Evolutionary conservation across 2,113 vertebrate genomes (phyloP), one percentile per base, ranked within the genome.

Genomic region (Fregata magnificens): DNA sequence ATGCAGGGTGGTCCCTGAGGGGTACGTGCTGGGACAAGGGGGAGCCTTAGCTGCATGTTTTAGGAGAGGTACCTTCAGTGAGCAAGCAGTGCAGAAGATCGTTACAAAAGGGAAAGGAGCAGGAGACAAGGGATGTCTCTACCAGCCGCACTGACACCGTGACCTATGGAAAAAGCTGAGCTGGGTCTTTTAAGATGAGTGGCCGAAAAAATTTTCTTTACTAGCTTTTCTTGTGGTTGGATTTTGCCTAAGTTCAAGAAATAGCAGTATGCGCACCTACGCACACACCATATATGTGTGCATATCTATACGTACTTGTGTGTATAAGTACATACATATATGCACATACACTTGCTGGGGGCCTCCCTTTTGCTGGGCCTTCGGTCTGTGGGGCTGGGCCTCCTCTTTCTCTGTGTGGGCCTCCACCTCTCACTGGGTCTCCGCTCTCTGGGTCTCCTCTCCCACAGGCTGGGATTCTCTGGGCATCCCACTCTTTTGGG

Each of bases 191-290:
- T 61, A 62, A 62, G 69, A 26, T 47, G 47, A 62, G 25, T 36
- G 25, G 26, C 28, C 0, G 1, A 56, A 50, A 67, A 55, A 10
- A 13, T 2, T 21, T 67, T 44, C 44, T 80, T 74, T 55, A 5
- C 28, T 45, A 45, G 17, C 19, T 70, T 66, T 73, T 40, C 29
- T 66, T 40, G 25, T 53, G 31, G 38, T 25, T 74, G 16, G 29
- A 29, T 81, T 86, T 80, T 80, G 36, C 29, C 9, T 10, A 5
- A 21, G 34, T 59, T 73, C 10, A 14, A 16, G 73, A 44, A 79
- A 34, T 20, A 50, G 36, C 8, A 13, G 6, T 28, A 31, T 12
- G 50, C 0, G 1, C 2, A 4, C 56, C 17, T 20, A 31, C 5
- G 0, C 18, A 25, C 29, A 13, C 12, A 4, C 15, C 10, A 5